Conservation (phyloP, 2,797 vertebrate species). For the Pantherophis alleghaniensis region DNA sequence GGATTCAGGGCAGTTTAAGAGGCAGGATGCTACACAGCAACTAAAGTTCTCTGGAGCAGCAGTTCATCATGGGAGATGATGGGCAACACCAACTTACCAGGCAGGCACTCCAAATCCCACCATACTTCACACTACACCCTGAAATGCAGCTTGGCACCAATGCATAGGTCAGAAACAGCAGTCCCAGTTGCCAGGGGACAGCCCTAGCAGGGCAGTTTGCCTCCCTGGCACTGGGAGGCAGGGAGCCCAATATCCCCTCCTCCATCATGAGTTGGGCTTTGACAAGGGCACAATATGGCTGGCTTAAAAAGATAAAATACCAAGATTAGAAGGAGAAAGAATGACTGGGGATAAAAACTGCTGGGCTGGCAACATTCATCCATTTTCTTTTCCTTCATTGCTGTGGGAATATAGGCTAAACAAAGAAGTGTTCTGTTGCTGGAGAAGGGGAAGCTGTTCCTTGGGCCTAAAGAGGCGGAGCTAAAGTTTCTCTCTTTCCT, state of each 20-base stretch:
- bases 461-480: rapidly evolving
- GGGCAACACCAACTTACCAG: too few species aligned
- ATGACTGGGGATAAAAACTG: background rate
- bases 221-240: background rate
- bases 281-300: background rate
- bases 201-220: background rate
- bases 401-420: background rate
- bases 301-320: background rate
- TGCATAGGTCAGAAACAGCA: background rate
- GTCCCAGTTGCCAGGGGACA: too few species aligned
- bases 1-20: background rate
- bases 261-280: background rate
- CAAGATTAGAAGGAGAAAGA: background rate
- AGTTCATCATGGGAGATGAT: background rate
- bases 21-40: background rate
- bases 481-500: background rate
- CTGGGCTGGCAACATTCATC: background rate
- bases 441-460: background rate
- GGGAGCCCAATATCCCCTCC: background rate
- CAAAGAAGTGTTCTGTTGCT: background rate
- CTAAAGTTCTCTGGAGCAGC: background rate
- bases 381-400: background rate
- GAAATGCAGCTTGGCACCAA: constrained; percentile 11
- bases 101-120: too few species aligned
- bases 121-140: background rate